Conservation (phyloP, 23 tunicate species). For the Ascidia mentula region DNA sequence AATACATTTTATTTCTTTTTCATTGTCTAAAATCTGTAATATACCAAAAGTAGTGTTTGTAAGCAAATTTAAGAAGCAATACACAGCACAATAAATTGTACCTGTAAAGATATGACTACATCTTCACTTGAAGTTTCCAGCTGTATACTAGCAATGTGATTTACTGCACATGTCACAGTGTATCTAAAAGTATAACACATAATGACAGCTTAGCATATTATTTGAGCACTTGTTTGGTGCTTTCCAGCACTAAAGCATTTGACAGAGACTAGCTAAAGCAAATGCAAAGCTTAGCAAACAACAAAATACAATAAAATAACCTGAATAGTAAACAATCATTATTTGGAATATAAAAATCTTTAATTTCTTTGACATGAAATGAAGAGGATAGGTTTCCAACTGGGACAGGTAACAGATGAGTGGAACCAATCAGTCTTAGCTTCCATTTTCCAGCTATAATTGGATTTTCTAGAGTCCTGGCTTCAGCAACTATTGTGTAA, state of each 20-base stretch:
- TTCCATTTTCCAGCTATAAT: conserved; percentile 70
- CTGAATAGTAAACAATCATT: conserved; percentile 44
- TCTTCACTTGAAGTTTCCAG: conserved; percentile 76
- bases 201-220: no score
- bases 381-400: conserved; percentile 36
- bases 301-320: conserved; percentile 11
- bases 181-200: conserved; percentile 58
- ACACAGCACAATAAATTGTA: background rate
- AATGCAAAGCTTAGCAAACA: no score
- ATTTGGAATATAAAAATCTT: conserved; percentile 80
- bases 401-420: conserved; percentile 56
- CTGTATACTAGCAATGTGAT: conserved; percentile 66
- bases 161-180: conserved; percentile 29
- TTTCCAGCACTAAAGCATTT: no score
- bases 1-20: conserved; percentile 38
- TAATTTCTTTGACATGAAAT: conserved; percentile 68
- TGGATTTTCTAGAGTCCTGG: conserved; percentile 61
- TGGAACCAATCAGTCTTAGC: conserved; percentile 75
- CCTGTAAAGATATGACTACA: conserved; percentile 62
- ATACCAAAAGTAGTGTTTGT: background rate
- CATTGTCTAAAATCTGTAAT: conserved; percentile 64
- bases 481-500: conserved; percentile 85
- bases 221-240: no score
- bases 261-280: no score
- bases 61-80: background rate